These are phyloP conservation scores for Melipona quadrifasciata DNA, from an alignment of 1,140 invertebrate species.

Conservation along the genomic window DNA sequence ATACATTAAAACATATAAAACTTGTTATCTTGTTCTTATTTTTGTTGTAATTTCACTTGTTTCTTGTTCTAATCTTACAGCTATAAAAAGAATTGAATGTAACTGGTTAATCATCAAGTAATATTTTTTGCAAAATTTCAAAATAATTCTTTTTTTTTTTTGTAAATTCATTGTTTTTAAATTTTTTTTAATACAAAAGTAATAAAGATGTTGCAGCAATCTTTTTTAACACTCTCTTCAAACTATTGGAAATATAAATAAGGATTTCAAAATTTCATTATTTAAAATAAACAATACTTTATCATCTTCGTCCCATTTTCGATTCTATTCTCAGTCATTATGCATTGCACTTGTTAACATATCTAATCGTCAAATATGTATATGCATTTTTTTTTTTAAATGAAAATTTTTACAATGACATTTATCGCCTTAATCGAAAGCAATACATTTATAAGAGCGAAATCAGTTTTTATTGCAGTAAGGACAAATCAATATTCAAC, in stretches of 20 bases:
- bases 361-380: neutral
- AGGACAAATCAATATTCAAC: slow-evolving; percentile 43
- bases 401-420: neutral
- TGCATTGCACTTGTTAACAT: slow-evolving; percentile 46
- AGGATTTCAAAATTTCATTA: slow-evolving; percentile 6
- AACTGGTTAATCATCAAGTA: slow-evolving; percentile 8
- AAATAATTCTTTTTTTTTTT: neutral
- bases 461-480: slow-evolving; percentile 33
- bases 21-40: slow-evolving; percentile 25
- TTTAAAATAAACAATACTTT: slow-evolving; percentile 18
- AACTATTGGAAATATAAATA: slow-evolving; percentile 28
- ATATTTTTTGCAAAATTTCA: neutral
- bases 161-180: slow-evolving; percentile 16
- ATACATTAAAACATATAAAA: slow-evolving; percentile 60
- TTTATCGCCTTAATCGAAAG: slow-evolving; percentile 11
- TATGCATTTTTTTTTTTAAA: neutral
- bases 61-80: slow-evolving; percentile 24
- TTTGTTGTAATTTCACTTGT: slow-evolving; percentile 19
- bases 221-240: slow-evolving; percentile 25
- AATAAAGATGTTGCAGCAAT: slow-evolving; percentile 41
- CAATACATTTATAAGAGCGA: slow-evolving; percentile 1
- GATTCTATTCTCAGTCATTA: slow-evolving; percentile 44
- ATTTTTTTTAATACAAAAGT: slow-evolving; percentile 64
- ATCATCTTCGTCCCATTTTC: slow-evolving; percentile 10
- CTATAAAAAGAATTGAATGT: slow-evolving; percentile 13